Base-by-base conservation (phyloP, 2,797 vertebrate genomes). In the Heliangelus exortis region DNA sequence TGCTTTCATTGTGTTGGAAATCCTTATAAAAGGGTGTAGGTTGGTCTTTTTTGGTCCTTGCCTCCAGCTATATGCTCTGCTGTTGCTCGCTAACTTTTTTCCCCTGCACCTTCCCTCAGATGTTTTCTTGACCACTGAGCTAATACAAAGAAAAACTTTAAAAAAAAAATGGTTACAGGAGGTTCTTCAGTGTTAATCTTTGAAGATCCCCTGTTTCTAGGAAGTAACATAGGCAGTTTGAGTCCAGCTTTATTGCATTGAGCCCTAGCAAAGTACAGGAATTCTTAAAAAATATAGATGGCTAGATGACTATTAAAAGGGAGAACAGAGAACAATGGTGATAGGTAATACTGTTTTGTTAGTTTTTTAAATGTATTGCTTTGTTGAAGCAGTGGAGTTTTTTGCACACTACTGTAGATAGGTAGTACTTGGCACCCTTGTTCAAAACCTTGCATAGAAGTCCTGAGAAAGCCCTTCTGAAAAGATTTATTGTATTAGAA, bases 41-140 rank as follows among this genome's bases (percentile, higher is more conserved):
- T 45, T 4, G 2, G 8, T 22, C 48, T 31, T 20, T 15, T 28
- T 36, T 33, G 13, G n/a, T 13, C 14, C 17, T 3, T 8, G 17
- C 25, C 39, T 41, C 7, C 1, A 3, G 16, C 36, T 66, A 0
- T 59, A 2, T 34, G 33, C 47, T 71, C 20, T 41, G 25, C 11
- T 45, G 10, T 43, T 80, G 41, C 33, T 72, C 28, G 21, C 26
- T 67, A 26, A 31, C 3, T 1, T 50, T 83, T 74, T 83, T 25
- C 13, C n/a, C 11, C 13, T 41, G 15, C 12, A 48, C 13, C 8
- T 5, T 80, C 7, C 3, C 4, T 79, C 34, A 43, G 12, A 34
- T 15, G 14, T 57, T 79, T 74, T 92, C 63, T 75, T 73, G 51
- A 80, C 12, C 41, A 28, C 10, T 41, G 45, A 41, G 29, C 48